phyloP scores from a whole-genome alignment of 2,888 invertebrate genomes.

The Sphaerophoria rueppellii region DNA sequence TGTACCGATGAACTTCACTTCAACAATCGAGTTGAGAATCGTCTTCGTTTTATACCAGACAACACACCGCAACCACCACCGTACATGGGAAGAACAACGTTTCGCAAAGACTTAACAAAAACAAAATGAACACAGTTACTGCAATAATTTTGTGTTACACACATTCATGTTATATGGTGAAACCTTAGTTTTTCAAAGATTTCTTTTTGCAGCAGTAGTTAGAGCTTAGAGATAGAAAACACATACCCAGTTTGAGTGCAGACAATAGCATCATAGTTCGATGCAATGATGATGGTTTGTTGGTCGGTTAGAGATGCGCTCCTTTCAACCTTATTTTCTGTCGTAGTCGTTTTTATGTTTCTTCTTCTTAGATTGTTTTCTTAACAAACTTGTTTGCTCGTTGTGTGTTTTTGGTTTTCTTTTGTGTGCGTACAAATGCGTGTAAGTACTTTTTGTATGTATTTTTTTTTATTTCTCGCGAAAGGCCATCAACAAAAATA shows the following conservation, averaged over 20 bases:
- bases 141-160: constrained; percentile 30
- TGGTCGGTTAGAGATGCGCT: constrained; percentile 75
- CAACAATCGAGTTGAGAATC: constrained; percentile 37
- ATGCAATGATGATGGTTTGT: constrained; percentile 56
- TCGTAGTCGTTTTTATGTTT: background rate
- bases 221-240: constrained; percentile 16
- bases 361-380: background rate
- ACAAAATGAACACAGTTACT: constrained; percentile 34
- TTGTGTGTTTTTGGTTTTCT: constrained; percentile 36
- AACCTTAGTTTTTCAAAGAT: constrained; percentile 33
- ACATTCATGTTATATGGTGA: constrained; percentile 20
- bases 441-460: constrained; percentile 5
- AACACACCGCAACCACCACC: constrained; percentile 16
- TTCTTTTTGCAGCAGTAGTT: background rate
- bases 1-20: constrained; percentile 68
- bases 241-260: constrained; percentile 82
- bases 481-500: constrained; percentile 50
- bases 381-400: background rate
- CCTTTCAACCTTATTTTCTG: constrained; percentile 51
- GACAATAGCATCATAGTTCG: constrained; percentile 82
- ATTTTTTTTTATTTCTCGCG: constrained; percentile 13
- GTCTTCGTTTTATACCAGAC: background rate
- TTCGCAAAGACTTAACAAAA: constrained; percentile 51
- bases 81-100: constrained; percentile 66
- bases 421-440: constrained; percentile 25